Conservation (phyloP, 2,113 vertebrate genomes). For the Pelvicachromis taeniatus region DNA sequence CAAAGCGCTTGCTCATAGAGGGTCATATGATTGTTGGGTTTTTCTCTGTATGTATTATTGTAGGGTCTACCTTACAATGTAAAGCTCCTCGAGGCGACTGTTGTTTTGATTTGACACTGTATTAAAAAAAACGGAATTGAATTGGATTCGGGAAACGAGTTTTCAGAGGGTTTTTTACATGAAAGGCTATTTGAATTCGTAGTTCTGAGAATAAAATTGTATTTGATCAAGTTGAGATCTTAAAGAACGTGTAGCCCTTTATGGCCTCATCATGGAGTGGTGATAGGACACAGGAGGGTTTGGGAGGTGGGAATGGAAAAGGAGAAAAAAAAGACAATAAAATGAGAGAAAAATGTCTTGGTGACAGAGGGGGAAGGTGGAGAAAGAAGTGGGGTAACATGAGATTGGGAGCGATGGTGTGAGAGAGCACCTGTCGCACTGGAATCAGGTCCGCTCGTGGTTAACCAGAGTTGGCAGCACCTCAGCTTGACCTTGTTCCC, state of each 20-base stretch:
- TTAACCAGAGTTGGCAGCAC: conserved; percentile 73
- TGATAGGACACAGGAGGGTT: neutral
- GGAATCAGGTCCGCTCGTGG: conserved; percentile 31
- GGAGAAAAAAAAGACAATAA: neutral
- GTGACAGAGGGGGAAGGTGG: neutral
- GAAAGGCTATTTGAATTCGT: neutral
- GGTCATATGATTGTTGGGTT: neutral
- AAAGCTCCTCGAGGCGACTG: fast-evolving
- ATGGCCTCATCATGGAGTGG: neutral
- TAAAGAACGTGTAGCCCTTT: neutral
- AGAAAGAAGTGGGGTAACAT: conserved; percentile 24
- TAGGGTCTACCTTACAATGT: neutral
- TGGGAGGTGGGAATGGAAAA: neutral
- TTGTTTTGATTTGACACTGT: neutral
- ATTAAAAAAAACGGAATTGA: neutral
- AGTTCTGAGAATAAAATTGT: neutral
- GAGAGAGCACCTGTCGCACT: conserved; percentile 69
- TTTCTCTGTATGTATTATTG: neutral
- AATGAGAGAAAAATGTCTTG: conserved; percentile 23
- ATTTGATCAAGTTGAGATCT: neutral
- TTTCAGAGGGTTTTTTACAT: neutral
- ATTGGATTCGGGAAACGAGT: neutral
- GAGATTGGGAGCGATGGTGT: conserved; percentile 51
- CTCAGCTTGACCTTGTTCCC: conserved; percentile 64
- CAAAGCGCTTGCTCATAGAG: neutral